Evolutionary conservation across 2,888 invertebrate genomes (phyloP).

Genomic region (Tuta absoluta): DNA sequence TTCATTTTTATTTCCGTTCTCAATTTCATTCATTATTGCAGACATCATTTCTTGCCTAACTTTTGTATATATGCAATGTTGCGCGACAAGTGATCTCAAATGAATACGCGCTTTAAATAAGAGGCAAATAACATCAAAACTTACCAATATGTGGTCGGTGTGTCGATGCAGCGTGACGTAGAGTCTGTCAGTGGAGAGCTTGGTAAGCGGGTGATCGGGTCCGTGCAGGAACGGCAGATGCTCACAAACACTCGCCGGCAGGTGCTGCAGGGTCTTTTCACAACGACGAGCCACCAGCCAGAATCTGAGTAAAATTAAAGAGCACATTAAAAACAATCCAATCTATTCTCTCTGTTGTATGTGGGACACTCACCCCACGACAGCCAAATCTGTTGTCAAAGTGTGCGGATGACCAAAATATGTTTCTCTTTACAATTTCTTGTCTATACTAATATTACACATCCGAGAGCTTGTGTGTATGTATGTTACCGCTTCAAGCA

Average conservation of each 20-base stretch:
- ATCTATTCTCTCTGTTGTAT: background rate
- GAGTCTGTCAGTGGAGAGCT: slow-evolving; percentile 89
- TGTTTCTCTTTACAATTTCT: no score
- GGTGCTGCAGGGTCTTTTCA: slow-evolving; percentile 96
- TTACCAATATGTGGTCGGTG: slow-evolving; percentile 91
- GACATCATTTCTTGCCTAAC: no score
- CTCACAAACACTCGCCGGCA: slow-evolving; percentile 93
- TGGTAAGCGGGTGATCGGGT: slow-evolving; percentile 88
- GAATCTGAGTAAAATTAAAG: slow-evolving; percentile 75
- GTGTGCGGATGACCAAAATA: background rate
- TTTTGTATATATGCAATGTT: no score
- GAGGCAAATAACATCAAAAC: slow-evolving; percentile 24
- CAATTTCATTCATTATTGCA: no score
- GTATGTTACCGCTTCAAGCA: no score
- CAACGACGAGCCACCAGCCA: slow-evolving; percentile 96
- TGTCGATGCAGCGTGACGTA: slow-evolving; percentile 92
- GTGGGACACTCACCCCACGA: background rate
- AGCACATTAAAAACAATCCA: no score
- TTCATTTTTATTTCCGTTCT: no score
- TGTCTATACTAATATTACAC: no score
- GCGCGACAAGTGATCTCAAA: no score
- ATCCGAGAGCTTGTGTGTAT: no score
- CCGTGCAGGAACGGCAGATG: slow-evolving; percentile 91
- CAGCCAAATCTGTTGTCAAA: no score
- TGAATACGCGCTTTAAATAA: no score